Percentiles rank a stretch among this genome's conserved stretches.
Evolutionary conservation across 1,140 invertebrate species (phyloP).

Genomic region (Pygmarrhopalites habei): DNA sequence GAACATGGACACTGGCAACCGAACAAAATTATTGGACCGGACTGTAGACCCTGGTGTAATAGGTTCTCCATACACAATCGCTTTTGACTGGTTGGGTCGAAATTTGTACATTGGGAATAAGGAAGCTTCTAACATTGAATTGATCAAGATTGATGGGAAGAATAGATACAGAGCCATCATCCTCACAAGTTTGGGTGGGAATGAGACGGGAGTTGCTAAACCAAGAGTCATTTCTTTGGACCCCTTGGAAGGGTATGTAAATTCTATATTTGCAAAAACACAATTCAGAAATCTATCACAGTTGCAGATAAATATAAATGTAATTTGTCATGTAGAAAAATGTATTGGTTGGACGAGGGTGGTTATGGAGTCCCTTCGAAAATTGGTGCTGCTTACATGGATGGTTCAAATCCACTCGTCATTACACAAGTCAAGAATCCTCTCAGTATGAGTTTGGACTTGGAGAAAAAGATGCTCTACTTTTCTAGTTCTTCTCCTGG

Average conservation of each 20-base stretch:
- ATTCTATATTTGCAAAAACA: background rate
- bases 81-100: slow-evolving; percentile 91
- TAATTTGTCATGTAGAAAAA: slow-evolving; percentile 56
- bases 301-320: no score
- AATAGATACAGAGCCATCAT: slow-evolving; percentile 76
- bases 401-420: slow-evolving; percentile 70
- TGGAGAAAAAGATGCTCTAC: slow-evolving; percentile 73
- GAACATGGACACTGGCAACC: slow-evolving; percentile 77
- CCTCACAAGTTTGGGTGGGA: slow-evolving; percentile 79
- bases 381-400: slow-evolving; percentile 88
- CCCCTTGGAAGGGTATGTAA: slow-evolving; percentile 75
- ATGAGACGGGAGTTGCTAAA: slow-evolving; percentile 71
- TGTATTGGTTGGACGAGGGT: slow-evolving; percentile 95
- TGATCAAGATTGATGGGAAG: slow-evolving; percentile 79
- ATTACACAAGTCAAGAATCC: slow-evolving; percentile 59
- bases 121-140: slow-evolving; percentile 84
- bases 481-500: slow-evolving; percentile 72
- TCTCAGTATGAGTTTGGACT: slow-evolving; percentile 77
- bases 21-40: slow-evolving; percentile 64
- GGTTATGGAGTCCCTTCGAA: slow-evolving; percentile 71
- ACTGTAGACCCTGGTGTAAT: slow-evolving; percentile 72
- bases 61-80: slow-evolving; percentile 81
- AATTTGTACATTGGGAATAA: slow-evolving; percentile 92
- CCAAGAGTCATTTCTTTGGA: slow-evolving; percentile 83
- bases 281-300: no score